Percentiles rank a stretch among this genome's conserved stretches.
Evolutionary conservation across 2,113 vertebrate species (phyloP).

Genomic region (Pluvialis apricaria): DNA sequence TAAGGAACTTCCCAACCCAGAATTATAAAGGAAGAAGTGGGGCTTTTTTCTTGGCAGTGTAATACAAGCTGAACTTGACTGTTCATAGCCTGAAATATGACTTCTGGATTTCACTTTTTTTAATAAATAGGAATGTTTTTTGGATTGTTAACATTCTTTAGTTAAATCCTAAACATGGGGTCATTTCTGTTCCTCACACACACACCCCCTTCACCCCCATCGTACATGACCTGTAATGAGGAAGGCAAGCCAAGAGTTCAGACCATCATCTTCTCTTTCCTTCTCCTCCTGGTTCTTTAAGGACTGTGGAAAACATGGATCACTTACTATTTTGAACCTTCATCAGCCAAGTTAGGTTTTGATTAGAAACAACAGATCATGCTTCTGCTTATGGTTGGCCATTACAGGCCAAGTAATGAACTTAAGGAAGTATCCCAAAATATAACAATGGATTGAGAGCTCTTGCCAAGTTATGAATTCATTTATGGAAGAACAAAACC

Average conservation of each 20-base stretch:
- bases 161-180: background rate
- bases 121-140: background rate
- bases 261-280: background rate
- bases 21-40: conserved; percentile 5
- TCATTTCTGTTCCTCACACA: background rate
- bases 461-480: background rate
- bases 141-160: background rate
- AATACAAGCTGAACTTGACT: background rate
- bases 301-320: background rate
- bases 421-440: background rate
- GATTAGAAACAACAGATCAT: background rate
- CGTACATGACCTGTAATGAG: background rate
- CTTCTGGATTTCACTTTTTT: background rate
- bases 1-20: background rate
- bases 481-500: background rate
- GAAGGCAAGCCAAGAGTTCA: background rate
- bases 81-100: background rate
- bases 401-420: background rate
- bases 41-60: background rate
- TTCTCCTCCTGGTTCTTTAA: background rate
- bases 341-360: background rate
- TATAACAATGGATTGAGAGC: background rate
- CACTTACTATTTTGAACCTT: background rate
- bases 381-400: background rate
- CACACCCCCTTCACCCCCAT: background rate